These are phyloP conservation scores for Alca torda DNA, from an alignment of 2,797 vertebrate species.

Conservation along the genomic window DNA sequence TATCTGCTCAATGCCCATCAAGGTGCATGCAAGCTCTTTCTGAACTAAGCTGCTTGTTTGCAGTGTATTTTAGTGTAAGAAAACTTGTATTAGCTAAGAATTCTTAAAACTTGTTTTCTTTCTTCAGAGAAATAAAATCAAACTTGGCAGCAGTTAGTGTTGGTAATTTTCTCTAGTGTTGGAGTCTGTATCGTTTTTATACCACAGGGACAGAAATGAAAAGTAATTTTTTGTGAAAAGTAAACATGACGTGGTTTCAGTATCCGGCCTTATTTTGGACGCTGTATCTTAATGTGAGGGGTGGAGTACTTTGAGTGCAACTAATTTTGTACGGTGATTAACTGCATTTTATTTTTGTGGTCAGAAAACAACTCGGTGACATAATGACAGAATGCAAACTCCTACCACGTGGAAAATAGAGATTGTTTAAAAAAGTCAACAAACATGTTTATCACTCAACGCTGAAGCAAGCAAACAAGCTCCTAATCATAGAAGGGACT, in stretches of 20 bases:
- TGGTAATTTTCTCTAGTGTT: background rate
- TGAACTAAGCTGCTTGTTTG: background rate
- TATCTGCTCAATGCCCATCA: background rate
- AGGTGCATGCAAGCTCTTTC: background rate
- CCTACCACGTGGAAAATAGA: background rate
- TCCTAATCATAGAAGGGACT: background rate
- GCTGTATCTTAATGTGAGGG: background rate
- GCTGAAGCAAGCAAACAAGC: background rate
- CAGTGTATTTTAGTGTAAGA: background rate
- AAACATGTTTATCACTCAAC: rapidly evolving
- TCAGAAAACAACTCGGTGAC: background rate
- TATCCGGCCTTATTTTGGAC: background rate
- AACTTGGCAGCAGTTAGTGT: background rate
- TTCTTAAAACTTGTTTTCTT: background rate
- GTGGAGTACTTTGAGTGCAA: background rate
- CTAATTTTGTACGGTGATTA: background rate
- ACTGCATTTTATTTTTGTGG: background rate
- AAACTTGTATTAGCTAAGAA: background rate
- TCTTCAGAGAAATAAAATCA: background rate
- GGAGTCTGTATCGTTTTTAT: background rate
- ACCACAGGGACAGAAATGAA: background rate
- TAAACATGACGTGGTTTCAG: background rate
- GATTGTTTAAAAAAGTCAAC: background rate
- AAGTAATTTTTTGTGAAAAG: background rate
- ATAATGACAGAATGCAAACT: background rate